Percentiles rank a stretch among this genome's conserved stretches.
Evolutionary conservation across 2,113 vertebrate species (phyloP).

Genomic region (Symphodus melops): DNA sequence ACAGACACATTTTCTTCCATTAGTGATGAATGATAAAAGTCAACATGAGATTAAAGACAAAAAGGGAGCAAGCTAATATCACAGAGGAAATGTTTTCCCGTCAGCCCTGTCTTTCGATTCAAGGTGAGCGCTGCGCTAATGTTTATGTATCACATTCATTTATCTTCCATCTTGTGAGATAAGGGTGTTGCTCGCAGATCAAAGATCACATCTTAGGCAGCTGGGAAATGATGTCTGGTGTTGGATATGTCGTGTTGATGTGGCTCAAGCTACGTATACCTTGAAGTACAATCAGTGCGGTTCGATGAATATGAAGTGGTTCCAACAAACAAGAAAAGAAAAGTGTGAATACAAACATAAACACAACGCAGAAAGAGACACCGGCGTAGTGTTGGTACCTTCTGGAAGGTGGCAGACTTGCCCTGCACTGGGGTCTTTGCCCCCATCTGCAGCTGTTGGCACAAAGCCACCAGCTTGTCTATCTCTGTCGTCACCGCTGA

Average conservation of each 20-base stretch:
- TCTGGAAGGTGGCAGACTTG: constrained; percentile 92
- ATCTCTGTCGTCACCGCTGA: constrained; percentile 88
- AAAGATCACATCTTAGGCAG: constrained; percentile 24
- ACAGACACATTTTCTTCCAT: neutral
- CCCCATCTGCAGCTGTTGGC: constrained; percentile 92
- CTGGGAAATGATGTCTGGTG: neutral
- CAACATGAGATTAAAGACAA: too few species aligned
- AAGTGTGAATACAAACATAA: neutral
- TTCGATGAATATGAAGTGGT: constrained; percentile 7
- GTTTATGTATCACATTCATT: constrained; percentile 62
- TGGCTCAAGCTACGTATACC: constrained; percentile 9
- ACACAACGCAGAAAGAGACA: neutral
- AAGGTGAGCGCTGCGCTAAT: constrained; percentile 29
- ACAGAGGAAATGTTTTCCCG: constrained; percentile 27
- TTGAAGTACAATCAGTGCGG: neutral
- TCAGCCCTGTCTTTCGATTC: constrained; percentile 57
- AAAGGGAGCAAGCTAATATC: constrained; percentile 15
- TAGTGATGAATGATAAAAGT: constrained; percentile 18
- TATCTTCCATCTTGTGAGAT: constrained; percentile 26
- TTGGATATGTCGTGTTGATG: constrained; percentile 16
- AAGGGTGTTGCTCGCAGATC: constrained; percentile 38
- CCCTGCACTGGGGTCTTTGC: constrained; percentile 89
- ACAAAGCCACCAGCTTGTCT: constrained; percentile 90
- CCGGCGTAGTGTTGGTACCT: constrained; percentile 81
- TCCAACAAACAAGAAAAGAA: neutral